These are phyloP conservation scores for Columba guinea DNA, from an alignment of 2,797 vertebrate species.

Conservation along the genomic window DNA sequence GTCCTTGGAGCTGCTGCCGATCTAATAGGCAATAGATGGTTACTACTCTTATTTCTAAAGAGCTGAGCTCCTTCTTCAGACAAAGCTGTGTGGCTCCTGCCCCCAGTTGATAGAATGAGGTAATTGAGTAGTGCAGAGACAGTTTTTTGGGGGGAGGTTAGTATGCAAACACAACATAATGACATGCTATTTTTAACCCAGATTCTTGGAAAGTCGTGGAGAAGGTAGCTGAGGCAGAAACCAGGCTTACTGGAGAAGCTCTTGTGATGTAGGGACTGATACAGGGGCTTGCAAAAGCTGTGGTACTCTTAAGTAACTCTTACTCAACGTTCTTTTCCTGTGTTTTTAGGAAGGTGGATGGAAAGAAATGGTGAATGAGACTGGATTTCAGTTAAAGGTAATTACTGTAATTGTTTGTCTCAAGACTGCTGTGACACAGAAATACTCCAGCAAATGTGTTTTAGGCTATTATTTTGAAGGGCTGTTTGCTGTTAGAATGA, in stretches of 20 bases:
- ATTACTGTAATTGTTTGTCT: not conserved
- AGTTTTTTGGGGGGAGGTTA: not conserved
- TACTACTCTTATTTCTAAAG: not conserved
- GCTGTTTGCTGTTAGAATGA: not conserved
- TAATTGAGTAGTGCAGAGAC: not conserved
- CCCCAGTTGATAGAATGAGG: not conserved
- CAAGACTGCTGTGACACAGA: not conserved
- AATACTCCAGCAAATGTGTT: not conserved
- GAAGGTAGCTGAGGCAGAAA: not conserved
- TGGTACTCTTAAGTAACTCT: not conserved
- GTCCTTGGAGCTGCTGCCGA: not conserved
- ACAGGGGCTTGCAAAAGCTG: not conserved
- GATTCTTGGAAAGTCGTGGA: not conserved
- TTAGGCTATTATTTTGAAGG: not conserved
- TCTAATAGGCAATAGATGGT: not conserved
- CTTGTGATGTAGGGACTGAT: not conserved
- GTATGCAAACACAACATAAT: not conserved
- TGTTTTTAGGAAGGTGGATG: constrained; percentile 89
- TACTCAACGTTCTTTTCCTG: constrained; percentile 38
- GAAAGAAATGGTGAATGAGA: constrained; percentile 93
- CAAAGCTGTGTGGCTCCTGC: not conserved
- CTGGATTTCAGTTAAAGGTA: constrained; percentile 96
- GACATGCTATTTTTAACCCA: not conserved
- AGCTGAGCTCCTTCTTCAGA: not conserved
- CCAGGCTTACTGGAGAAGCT: not conserved